Percentiles rank a stretch among this genome's conserved stretches.
These are phyloP conservation scores for Asobara japonica DNA, from an alignment of 1,140 invertebrate species.

Conservation along the genomic window DNA sequence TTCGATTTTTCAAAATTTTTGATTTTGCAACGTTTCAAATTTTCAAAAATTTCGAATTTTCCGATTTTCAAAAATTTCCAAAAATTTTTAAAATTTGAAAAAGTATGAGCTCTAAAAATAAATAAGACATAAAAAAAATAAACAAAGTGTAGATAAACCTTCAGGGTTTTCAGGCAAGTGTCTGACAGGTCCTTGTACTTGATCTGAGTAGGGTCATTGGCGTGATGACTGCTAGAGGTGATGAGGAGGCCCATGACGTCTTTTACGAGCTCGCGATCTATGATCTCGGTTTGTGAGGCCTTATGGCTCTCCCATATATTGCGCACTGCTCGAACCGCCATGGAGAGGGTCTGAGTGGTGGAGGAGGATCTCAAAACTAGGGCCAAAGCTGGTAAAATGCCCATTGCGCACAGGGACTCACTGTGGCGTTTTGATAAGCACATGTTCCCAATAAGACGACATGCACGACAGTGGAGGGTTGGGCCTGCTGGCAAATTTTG, in stretches of 20 bases:
- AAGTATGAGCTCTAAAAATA: too few species aligned
- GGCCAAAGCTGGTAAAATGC: slow-evolving; percentile 42
- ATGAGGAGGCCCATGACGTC: slow-evolving; percentile 48
- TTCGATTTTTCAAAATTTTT: too few species aligned
- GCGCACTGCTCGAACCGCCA: slow-evolving; percentile 55
- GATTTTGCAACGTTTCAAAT: too few species aligned
- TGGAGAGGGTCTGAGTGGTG: slow-evolving; percentile 49
- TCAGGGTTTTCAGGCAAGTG: slow-evolving; percentile 57
- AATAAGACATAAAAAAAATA: too few species aligned
- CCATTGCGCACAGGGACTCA: slow-evolving; percentile 48
- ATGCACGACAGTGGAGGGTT: slow-evolving; percentile 55
- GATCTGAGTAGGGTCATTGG: slow-evolving; percentile 20
- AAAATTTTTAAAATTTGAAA: too few species aligned
- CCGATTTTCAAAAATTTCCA: too few species aligned
- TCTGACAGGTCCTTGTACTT: slow-evolving; percentile 47
- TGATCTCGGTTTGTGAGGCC: slow-evolving; percentile 49
- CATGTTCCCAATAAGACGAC: slow-evolving; percentile 57
- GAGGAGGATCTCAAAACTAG: slow-evolving; percentile 42
- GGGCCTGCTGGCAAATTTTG: slow-evolving; percentile 45
- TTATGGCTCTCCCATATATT: slow-evolving; percentile 55
- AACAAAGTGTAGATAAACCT: too few species aligned
- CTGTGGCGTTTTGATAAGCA: slow-evolving; percentile 52
- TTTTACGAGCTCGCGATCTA: slow-evolving; percentile 45
- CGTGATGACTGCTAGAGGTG: slow-evolving; percentile 36
- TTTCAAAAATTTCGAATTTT: too few species aligned